Evolutionary conservation across 2,113 vertebrate genomes (phyloP).

Genomic region (Bufo bufo): DNA sequence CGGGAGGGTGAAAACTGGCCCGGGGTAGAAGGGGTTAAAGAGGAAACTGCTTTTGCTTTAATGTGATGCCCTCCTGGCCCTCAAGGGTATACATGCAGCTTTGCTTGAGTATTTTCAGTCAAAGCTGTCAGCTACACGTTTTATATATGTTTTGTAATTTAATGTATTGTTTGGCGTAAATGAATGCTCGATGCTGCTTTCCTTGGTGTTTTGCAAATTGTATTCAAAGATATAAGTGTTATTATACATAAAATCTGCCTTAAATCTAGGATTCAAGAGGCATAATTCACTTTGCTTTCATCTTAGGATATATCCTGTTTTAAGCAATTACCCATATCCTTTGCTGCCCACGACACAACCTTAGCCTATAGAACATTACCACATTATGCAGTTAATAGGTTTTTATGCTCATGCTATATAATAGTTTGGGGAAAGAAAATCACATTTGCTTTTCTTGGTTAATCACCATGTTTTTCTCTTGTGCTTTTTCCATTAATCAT

Average conservation of each 20-base stretch:
- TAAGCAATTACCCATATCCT: slow-evolving; percentile 48
- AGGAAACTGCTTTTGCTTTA: background rate
- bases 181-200: background rate
- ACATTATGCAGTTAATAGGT: slow-evolving; percentile 52
- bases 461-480: slow-evolving; percentile 44
- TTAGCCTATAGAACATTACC: slow-evolving; percentile 33
- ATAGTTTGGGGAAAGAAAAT: slow-evolving; percentile 24
- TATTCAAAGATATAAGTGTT: slow-evolving; percentile 21
- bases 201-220: slow-evolving; percentile 9
- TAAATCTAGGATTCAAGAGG: slow-evolving; percentile 19
- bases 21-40: too few relatives aligned
- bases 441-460: slow-evolving; percentile 50
- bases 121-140: background rate
- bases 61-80: background rate
- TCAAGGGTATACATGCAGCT: background rate
- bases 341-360: slow-evolving; percentile 34
- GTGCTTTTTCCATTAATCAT: slow-evolving; percentile 57
- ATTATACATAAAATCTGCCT: slow-evolving; percentile 29
- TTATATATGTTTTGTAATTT: background rate
- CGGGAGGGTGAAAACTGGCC: too few relatives aligned
- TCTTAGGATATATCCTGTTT: slow-evolving; percentile 44
- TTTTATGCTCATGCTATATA: slow-evolving; percentile 50
- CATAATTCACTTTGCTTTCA: slow-evolving; percentile 42
- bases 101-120: background rate
- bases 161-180: background rate